These are phyloP conservation scores for Melitaea athalia DNA, from an alignment of 2,888 invertebrate species.

Conservation along the genomic window DNA sequence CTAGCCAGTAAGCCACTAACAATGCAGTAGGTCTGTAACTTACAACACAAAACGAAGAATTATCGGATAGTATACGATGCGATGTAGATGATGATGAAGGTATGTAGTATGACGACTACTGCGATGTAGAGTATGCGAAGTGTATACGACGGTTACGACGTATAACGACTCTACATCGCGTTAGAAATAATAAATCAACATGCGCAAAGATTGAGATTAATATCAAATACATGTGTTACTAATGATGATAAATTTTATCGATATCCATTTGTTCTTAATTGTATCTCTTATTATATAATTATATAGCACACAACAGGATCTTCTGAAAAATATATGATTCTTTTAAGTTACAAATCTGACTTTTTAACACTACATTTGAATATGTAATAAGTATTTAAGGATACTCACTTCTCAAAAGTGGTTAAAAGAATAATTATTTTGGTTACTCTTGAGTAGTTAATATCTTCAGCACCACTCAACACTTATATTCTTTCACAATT, in stretches of 20 bases:
- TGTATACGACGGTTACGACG: too few relatives aligned
- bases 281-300: too few relatives aligned
- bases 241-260: too few relatives aligned
- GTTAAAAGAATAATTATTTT: constrained; percentile 16
- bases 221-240: not conserved
- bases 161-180: constrained; percentile 32
- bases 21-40: constrained; percentile 44
- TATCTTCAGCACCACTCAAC: constrained; percentile 36
- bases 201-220: not conserved
- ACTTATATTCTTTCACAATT: constrained; percentile 36
- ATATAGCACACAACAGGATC: too few relatives aligned
- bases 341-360: too few relatives aligned
- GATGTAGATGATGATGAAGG: too few relatives aligned
- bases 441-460: constrained; percentile 22
- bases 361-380: not conserved
- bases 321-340: too few relatives aligned
- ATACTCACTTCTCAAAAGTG: constrained; percentile 38
- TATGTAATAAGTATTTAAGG: not conserved
- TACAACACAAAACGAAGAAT: too few relatives aligned
- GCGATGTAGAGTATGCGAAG: too few relatives aligned
- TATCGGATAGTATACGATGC: too few relatives aligned
- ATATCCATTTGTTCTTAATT: too few relatives aligned
- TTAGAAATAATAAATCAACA: not conserved
- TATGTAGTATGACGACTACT: too few relatives aligned
- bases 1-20: constrained; percentile 47